Base-by-base conservation (phyloP, 2,797 vertebrate species). In the Chrysocyon brachyurus region DNA sequence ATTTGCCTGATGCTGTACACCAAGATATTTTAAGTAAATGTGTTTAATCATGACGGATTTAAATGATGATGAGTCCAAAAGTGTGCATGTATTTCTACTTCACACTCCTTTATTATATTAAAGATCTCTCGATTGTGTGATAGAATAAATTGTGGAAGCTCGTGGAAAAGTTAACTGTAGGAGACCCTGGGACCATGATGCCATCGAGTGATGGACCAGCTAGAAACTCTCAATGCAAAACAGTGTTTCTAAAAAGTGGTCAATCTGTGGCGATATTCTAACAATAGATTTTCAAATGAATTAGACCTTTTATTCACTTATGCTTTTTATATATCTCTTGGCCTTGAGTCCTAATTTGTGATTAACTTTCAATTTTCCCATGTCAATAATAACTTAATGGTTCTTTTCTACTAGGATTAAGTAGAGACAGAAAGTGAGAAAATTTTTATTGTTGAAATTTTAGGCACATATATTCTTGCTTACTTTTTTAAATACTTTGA, bases 221-320 rank as follows among this genome's bases (percentile, higher is more conserved):
- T 46, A 64, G 91, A 96, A 89, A 22, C n/a, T 82, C 24, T 95
- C n/a, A 68, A 68, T 26, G 75, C 21, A 78, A 24, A 61, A 31
- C 2, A 33, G 1, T 84, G 26, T 73, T 90, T 79, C 63, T 66
- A 33, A 40, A 59, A 70, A 12, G 16, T 11, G 22, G 3, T 70
- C 10, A n/a, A 11, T 81, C 56, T 22, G 12, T 36, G 22, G 5
- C 24, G 56, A 14, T 78, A 54, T 81, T 85, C 63, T 70, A 52
- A 33, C 75, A 68, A 31, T 77, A 78, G 6, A 92, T 78, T 85
- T 91, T 84, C 49, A 61, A 46, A 33, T 64, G 36, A 52, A 78
- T 88, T 88, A 59, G 26, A n/a, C 2, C 11, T 86, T 93, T 93
- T 81, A 77, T 87, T 95, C 91, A 87, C 68, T 90, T 85, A 24